Base-by-base conservation (phyloP, 1,140 invertebrate species). In the Aphaenogaster rudis region DNA sequence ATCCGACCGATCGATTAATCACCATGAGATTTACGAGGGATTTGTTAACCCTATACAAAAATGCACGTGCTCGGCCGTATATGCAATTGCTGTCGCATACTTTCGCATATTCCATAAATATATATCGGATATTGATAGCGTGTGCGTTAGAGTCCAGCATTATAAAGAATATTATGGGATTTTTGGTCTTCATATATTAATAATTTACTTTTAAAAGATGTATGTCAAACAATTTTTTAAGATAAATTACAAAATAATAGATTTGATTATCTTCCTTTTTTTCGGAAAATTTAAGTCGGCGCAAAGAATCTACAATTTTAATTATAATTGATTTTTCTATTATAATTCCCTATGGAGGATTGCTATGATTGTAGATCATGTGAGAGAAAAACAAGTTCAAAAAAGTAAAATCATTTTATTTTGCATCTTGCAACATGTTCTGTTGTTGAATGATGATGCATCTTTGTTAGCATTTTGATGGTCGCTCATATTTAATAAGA, bases 1-100 rank as follows among this genome's bases (percentile, higher is more conserved):
- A 94, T 91, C 81, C 89, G 80, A 64, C 66, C 77, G 69, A 91
- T 88, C 92, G 90, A 94, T 94, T 94, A 93, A 94, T 94, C 94
- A 92, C 87, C 13, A 11, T 8, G 84, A 90, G 92, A 94, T 93
- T 93, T 93, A 93, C 88, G 88, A 88, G 79, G 57, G 86, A 85
- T 88, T 91, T 81, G 86, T 91, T 88, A 89, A 82, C 81, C 61
- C 67, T 42, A 36, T 52, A 9, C 42, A 61, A 69, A 42, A 72
- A 13, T 52, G 48, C 39, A 21, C 52, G 28, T 33, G 11, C 33
- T 36, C 15, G 15, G 13, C 15, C 48, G 52, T 52, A 59, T 77
- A 59, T 36, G 61, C 45, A 72, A 64, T 39, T 57, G 48, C 39
- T 80, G 45, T 71, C 9, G 42, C 45, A 50, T n/a, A 82, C 17